These are phyloP conservation scores for Monarcha castaneiventris DNA, from an alignment of 2,113 vertebrate species.

Conservation along the genomic window DNA sequence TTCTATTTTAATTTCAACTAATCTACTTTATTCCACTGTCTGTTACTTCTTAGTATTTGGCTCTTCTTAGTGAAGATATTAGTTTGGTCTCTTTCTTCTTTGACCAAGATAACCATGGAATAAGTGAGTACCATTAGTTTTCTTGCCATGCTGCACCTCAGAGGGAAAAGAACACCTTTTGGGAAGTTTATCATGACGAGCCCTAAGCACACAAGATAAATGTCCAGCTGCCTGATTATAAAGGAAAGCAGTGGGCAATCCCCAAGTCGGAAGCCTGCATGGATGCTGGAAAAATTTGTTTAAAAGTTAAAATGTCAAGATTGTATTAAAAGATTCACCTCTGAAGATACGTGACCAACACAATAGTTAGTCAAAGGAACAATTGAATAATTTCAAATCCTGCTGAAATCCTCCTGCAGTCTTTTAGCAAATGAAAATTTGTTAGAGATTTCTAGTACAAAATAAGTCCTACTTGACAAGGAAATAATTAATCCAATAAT, in stretches of 20 bases:
- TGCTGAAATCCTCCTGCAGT: background rate
- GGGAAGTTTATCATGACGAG: background rate
- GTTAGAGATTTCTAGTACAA: background rate
- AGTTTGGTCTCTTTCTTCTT: background rate
- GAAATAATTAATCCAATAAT: background rate
- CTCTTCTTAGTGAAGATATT: background rate
- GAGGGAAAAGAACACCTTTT: background rate
- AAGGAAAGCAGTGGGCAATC: background rate
- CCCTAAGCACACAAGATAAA: background rate
- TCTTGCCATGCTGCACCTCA: background rate
- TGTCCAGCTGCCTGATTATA: background rate
- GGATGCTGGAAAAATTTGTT: background rate
- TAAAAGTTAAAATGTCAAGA: background rate
- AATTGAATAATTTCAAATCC: background rate
- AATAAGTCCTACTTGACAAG: background rate
- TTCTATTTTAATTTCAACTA: background rate
- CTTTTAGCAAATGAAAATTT: background rate
- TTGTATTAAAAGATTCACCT: background rate
- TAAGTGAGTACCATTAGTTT: background rate
- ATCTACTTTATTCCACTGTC: background rate
- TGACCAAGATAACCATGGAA: background rate
- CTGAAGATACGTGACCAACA: background rate
- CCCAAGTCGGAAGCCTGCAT: background rate
- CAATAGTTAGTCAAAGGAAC: background rate
- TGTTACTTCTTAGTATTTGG: background rate